Conservation (phyloP, 1,140 invertebrate genomes). For the Matsumurasca onukii region DNA sequence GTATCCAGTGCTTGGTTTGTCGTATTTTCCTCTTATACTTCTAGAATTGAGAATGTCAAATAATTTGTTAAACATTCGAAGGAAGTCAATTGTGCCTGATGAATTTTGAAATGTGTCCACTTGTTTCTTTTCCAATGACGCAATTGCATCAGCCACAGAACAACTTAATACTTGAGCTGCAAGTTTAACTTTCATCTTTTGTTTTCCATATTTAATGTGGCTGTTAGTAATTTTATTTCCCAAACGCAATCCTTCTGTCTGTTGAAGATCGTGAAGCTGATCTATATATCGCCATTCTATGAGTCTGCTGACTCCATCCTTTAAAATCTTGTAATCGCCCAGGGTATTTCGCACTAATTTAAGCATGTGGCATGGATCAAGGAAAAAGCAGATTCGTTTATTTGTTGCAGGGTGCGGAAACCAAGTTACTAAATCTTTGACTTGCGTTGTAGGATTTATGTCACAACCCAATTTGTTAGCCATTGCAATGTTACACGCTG, state of each 20-base stretch:
- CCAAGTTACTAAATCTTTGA: neutral
- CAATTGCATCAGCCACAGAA: conserved; percentile 40
- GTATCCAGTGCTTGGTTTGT: conserved; percentile 22
- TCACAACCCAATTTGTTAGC: conserved; percentile 33
- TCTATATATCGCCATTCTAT: conserved; percentile 43
- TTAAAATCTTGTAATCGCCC: conserved; percentile 30
- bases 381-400: conserved; percentile 35
- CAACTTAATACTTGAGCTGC: conserved; percentile 44
- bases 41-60: neutral
- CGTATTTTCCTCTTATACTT: conserved; percentile 21
- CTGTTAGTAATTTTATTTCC: conserved; percentile 42
- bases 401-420: conserved; percentile 31
- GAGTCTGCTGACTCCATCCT: conserved; percentile 33
- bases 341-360: conserved; percentile 34
- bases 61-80: neutral
- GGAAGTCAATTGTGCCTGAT: conserved; percentile 14
- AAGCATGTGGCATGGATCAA: conserved; percentile 41
- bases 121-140: conserved; percentile 33
- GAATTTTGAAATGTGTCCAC: conserved; percentile 5
- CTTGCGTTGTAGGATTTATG: too few relatives aligned
- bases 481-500: conserved; percentile 28
- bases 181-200: conserved; percentile 47
- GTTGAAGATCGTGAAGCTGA: conserved; percentile 41
- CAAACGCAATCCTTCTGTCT: conserved; percentile 40
- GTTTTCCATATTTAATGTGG: conserved; percentile 43